phyloP scores from a whole-genome alignment of 2,888 invertebrate species.

The Caenorhabditis virilis region DNA sequence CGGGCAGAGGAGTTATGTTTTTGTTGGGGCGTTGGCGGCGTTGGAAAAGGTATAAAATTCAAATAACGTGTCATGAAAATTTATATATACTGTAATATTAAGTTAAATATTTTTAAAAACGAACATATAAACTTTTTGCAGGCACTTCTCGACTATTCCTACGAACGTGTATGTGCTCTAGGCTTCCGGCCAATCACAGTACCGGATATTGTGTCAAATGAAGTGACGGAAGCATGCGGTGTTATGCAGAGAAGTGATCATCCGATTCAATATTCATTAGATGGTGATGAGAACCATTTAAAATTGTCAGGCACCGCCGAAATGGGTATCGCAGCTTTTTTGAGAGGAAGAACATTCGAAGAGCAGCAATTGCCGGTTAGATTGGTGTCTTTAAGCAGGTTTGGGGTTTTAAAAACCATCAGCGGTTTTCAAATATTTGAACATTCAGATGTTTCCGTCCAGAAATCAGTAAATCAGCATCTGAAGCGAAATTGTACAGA shows the following conservation, averaged over 20 bases:
- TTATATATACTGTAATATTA: not conserved
- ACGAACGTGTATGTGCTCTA: slow-evolving; percentile 38
- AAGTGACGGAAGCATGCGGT: slow-evolving; percentile 62
- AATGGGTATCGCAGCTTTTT: slow-evolving; percentile 66
- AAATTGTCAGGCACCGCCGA: slow-evolving; percentile 68
- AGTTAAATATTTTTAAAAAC: not conserved
- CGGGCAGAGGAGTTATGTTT: slow-evolving; percentile 62
- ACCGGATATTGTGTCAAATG: slow-evolving; percentile 59
- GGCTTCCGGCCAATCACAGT: slow-evolving; percentile 58
- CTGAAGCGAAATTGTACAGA: slow-evolving; percentile 63
- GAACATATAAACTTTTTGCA: not conserved
- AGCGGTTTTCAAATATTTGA: not conserved
- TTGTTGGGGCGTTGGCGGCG: slow-evolving; percentile 42
- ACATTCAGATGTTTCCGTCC: slow-evolving; percentile 63
- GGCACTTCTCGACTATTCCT: slow-evolving; percentile 48
- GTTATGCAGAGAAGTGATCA: slow-evolving; percentile 44
- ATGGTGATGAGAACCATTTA: slow-evolving; percentile 32
- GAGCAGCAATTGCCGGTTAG: slow-evolving; percentile 56
- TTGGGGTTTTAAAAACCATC: not conserved
- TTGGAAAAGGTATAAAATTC: slow-evolving; percentile 10
- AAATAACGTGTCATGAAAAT: too few relatives aligned
- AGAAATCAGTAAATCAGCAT: slow-evolving; percentile 57
- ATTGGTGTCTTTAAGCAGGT: slow-evolving; percentile 57
- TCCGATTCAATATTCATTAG: slow-evolving; percentile 56
- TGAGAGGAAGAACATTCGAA: slow-evolving; percentile 50